Evolutionary conservation across 2,113 vertebrate genomes (phyloP).

Genomic region (Pachypanchax playfairii): DNA sequence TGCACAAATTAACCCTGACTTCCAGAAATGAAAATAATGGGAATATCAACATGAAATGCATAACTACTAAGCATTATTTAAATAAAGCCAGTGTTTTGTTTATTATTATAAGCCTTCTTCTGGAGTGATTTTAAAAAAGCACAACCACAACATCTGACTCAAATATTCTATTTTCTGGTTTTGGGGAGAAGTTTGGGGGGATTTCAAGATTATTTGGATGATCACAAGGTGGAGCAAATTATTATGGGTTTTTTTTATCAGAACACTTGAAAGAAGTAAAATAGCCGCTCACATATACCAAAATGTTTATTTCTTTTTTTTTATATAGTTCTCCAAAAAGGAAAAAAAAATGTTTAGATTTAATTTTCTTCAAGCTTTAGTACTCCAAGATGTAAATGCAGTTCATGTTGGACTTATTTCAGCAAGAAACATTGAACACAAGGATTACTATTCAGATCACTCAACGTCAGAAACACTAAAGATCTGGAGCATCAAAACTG

Average conservation of each 20-base stretch:
- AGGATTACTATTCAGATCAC: constrained; percentile 1
- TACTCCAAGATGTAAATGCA: constrained; percentile 2
- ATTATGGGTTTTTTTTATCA: neutral
- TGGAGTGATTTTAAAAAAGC: too few species aligned
- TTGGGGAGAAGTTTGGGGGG: neutral
- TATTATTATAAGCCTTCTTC: too few species aligned
- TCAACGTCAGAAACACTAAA: constrained; percentile 18
- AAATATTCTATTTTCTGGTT: neutral
- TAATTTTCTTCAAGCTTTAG: neutral
- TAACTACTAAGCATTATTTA: neutral
- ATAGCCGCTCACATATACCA: too few species aligned
- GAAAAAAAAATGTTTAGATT: neutral
- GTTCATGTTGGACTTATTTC: constrained; percentile 7
- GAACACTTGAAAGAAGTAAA: too few species aligned
- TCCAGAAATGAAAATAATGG: too few species aligned
- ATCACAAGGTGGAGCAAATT: neutral
- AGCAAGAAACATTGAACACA: constrained; percentile 1
- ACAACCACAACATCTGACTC: neutral
- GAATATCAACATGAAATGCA: too few species aligned
- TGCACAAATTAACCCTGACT: neutral
- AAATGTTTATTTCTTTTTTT: neutral
- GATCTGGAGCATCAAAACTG: constrained; percentile 20
- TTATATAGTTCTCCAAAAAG: neutral
- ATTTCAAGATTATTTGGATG: too few species aligned
- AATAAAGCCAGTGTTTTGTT: too few species aligned